Evolutionary conservation across 2,888 invertebrate species (phyloP).

Genomic region (Machimus rusticus): DNA sequence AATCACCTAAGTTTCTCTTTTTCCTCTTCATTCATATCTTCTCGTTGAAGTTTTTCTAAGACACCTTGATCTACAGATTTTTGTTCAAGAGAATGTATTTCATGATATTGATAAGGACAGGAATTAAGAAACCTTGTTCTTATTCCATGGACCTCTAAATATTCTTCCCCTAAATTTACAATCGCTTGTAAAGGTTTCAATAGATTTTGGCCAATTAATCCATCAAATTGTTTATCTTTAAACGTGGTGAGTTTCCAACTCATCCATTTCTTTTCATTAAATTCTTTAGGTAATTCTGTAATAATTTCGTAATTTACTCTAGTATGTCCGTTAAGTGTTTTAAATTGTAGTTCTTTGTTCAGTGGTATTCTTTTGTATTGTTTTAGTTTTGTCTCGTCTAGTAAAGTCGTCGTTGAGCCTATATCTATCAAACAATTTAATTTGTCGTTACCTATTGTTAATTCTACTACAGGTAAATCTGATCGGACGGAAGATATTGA

Average conservation of each 20-base stretch:
- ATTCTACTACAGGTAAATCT: constrained; percentile 45
- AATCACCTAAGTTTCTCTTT: background rate
- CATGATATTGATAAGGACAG: constrained; percentile 30
- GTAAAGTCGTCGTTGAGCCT: constrained; percentile 44
- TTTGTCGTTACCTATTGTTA: constrained; percentile 42
- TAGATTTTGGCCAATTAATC: constrained; percentile 44
- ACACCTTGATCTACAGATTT: constrained; percentile 14
- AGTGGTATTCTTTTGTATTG: constrained; percentile 43
- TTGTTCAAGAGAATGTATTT: constrained; percentile 5
- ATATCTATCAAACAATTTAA: constrained; percentile 44
- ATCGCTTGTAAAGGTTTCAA: constrained; percentile 44
- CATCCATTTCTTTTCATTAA: constrained; percentile 46
- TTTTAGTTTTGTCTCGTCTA: constrained; percentile 38
- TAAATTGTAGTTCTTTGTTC: constrained; percentile 40
- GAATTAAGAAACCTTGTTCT: constrained; percentile 36
- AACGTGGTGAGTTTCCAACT: background rate
- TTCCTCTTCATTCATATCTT: constrained; percentile 30
- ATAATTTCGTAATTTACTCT: constrained; percentile 41
- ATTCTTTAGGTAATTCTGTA: constrained; percentile 44
- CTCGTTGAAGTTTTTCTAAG: constrained; percentile 36
- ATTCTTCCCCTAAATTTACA: constrained; percentile 42
- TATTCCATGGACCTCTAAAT: constrained; percentile 29
- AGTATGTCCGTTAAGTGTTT: constrained; percentile 38
- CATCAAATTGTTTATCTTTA: constrained; percentile 39
- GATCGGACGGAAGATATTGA: constrained; percentile 40